Evolutionary conservation across 2,113 vertebrate species (phyloP).

Genomic region (Nerophis ophidion): DNA sequence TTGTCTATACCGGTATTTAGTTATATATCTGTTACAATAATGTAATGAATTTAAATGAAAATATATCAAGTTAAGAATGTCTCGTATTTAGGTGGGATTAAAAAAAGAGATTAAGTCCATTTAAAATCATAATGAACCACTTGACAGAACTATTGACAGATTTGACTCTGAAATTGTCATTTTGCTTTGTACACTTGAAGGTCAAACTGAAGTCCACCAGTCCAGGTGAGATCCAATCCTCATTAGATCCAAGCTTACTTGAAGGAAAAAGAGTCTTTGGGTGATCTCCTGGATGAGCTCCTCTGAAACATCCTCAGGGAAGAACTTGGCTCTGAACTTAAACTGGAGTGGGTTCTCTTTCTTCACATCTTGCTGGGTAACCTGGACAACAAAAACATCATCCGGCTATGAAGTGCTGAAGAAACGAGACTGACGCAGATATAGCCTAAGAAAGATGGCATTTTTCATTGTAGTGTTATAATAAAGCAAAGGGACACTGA

Average conservation of each 20-base stretch:
- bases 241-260: constrained; percentile 71
- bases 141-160: too few relatives aligned
- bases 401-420: background rate
- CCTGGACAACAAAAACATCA: constrained; percentile 60
- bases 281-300: constrained; percentile 98
- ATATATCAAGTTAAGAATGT: too few relatives aligned
- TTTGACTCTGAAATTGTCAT: too few relatives aligned
- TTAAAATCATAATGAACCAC: too few relatives aligned
- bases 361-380: constrained; percentile 94
- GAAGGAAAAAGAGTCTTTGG: constrained; percentile 95
- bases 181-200: too few relatives aligned
- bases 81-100: too few relatives aligned
- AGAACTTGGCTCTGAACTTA: constrained; percentile 96
- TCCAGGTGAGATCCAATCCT: too few relatives aligned
- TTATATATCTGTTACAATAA: too few relatives aligned
- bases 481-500: constrained; percentile 38
- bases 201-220: too few relatives aligned
- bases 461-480: background rate
- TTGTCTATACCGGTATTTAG: too few relatives aligned
- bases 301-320: constrained; percentile 96
- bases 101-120: too few relatives aligned
- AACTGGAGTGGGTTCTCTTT: constrained; percentile 97
- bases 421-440: background rate
- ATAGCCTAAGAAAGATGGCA: background rate
- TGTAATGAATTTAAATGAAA: too few relatives aligned